Conservation (phyloP, 2,888 invertebrate species). For the Nomada flava region DNA sequence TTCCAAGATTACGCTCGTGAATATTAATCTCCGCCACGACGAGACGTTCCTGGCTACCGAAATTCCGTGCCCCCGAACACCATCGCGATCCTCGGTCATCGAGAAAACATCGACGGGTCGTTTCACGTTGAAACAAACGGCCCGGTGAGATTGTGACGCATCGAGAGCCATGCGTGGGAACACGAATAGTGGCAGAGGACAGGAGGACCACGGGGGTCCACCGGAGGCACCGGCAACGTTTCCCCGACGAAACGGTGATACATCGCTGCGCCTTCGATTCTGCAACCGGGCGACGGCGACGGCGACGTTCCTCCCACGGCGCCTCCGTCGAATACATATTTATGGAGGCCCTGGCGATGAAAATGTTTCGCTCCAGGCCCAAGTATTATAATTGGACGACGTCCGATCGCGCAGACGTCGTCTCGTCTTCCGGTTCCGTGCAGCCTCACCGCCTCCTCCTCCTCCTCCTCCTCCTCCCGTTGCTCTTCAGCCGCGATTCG, state of each 20-base stretch:
- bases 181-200: constrained; percentile 43
- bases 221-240: constrained; percentile 59
- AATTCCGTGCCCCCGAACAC: constrained; percentile 10
- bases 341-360: constrained; percentile 23
- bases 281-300: constrained; percentile 17
- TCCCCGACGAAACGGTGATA: constrained; percentile 79
- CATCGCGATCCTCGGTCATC: neutral
- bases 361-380: neutral
- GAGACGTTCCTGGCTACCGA: constrained; percentile 59
- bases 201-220: constrained; percentile 67
- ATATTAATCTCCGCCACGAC: constrained; percentile 75
- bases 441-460: neutral
- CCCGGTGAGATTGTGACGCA: constrained; percentile 36
- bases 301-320: constrained; percentile 44
- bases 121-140: neutral
- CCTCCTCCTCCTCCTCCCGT: neutral
- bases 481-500: constrained; percentile 39
- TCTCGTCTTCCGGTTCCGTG: constrained; percentile 26
- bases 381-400: constrained; percentile 30
- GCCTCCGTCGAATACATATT: constrained; percentile 35
- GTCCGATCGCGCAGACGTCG: neutral
- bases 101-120: neutral
- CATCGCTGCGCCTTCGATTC: constrained; percentile 64
- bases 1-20: constrained; percentile 72
- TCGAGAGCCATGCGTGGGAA: constrained; percentile 53